A percentile compares a stretch with the other conserved stretches of the same genome.
These are phyloP conservation scores for Cliona cf. orientalis DNA, from an alignment of 37 sponge, comb jelly and placozoan species.

Conservation along the genomic window DNA sequence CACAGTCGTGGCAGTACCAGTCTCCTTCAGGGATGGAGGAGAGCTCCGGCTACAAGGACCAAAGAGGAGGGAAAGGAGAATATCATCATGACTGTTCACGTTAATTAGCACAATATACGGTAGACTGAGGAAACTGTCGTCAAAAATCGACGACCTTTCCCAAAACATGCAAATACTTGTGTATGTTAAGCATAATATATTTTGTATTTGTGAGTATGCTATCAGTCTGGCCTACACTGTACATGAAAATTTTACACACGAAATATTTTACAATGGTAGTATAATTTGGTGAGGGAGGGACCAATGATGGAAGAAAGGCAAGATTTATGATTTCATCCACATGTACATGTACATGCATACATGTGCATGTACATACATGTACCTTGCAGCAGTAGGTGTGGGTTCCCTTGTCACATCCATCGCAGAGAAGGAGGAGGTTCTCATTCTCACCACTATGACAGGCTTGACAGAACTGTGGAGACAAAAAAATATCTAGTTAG, in stretches of 20 bases:
- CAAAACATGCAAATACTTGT: too few species aligned
- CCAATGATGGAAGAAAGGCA: too few species aligned
- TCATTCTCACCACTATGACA: constrained; percentile 90
- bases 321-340: too few species aligned
- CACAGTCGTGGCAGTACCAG: constrained; percentile 89
- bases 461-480: constrained; percentile 77
- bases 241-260: too few species aligned
- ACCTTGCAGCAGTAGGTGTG: constrained; percentile 98
- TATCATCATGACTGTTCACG: background rate
- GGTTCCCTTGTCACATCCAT: constrained; percentile 89
- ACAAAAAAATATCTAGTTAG: background rate
- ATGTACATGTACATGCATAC: background rate
- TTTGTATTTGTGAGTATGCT: too few species aligned
- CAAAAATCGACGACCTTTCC: too few species aligned
- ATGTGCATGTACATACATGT: background rate
- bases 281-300: background rate
- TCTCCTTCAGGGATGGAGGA: constrained; percentile 84
- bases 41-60: constrained; percentile 64
- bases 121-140: too few species aligned
- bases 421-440: constrained; percentile 87
- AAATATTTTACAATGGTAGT: background rate
- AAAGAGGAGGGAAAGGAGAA: background rate
- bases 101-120: too few species aligned
- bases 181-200: too few species aligned
- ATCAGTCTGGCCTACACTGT: background rate